A percentile compares a stretch with the other conserved stretches of the same genome.
phyloP scores from a whole-genome alignment of 2,888 invertebrate species.

The Eupithecia dodoneata region DNA sequence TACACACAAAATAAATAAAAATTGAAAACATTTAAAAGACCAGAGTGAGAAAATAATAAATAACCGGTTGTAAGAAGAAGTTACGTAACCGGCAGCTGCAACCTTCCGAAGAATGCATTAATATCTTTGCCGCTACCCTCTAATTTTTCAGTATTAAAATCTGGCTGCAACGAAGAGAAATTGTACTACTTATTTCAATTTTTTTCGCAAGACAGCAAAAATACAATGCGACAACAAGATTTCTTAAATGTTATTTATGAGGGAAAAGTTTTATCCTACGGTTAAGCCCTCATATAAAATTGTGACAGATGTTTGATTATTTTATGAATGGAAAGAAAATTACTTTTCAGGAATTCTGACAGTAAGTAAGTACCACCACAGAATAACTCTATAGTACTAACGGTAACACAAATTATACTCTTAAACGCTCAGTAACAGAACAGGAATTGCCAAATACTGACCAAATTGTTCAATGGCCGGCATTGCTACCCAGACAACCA shows the following conservation, averaged over 20 bases:
- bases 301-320: slow-evolving; percentile 13
- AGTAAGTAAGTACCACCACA: not conserved
- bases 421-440: not conserved
- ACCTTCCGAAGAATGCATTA: slow-evolving; percentile 53
- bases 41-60: slow-evolving; percentile 28
- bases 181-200: slow-evolving; percentile 44
- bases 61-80: slow-evolving; percentile 23
- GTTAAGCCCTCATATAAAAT: slow-evolving; percentile 13
- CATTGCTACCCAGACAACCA: too few species aligned
- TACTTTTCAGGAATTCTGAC: not conserved
- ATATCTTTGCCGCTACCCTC: slow-evolving; percentile 53
- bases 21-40: too few species aligned
- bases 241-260: slow-evolving; percentile 33
- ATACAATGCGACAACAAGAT: slow-evolving; percentile 31
- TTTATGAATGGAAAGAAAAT: not conserved
- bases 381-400: too few species aligned
- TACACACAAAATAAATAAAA: too few species aligned
- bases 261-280: slow-evolving; percentile 23
- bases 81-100: slow-evolving; percentile 44
- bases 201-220: slow-evolving; percentile 28
- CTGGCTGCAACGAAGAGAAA: slow-evolving; percentile 55
- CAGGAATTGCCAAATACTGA: not conserved
- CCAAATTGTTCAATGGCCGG: not conserved
- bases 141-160: slow-evolving; percentile 62
- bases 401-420: not conserved